Evolutionary conservation across 2,113 vertebrate genomes (phyloP).

Genomic region (Amazona vittata): DNA sequence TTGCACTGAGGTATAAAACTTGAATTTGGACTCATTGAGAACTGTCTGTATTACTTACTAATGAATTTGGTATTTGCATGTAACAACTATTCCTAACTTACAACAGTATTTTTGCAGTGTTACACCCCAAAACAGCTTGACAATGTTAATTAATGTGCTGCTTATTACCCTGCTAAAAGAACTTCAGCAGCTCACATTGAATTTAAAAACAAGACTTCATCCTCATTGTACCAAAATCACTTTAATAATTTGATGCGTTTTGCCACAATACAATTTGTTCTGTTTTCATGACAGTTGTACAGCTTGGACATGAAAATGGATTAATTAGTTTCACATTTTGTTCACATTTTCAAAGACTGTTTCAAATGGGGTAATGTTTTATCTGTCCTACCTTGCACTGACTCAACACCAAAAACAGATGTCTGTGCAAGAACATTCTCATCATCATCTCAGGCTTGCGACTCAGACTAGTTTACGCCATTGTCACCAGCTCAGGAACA

Average conservation of each 20-base stretch:
- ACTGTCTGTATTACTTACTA: background rate
- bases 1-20: background rate
- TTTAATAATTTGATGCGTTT: conserved; percentile 46
- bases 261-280: conserved; percentile 56
- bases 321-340: conserved; percentile 63
- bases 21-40: background rate
- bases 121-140: conserved; percentile 25
- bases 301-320: conserved; percentile 56
- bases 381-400: conserved; percentile 41
- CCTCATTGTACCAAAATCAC: conserved; percentile 30
- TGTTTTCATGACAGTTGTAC: conserved; percentile 53
- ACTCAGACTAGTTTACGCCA: background rate
- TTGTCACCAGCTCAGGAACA: background rate
- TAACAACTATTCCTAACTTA: background rate
- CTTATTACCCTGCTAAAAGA: conserved; percentile 3
- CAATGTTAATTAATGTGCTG: conserved; percentile 6
- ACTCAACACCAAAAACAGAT: conserved; percentile 48
- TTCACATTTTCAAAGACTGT: conserved; percentile 37
- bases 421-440: background rate
- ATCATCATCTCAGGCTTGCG: background rate
- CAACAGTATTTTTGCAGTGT: background rate
- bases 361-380: conserved; percentile 32
- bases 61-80: background rate
- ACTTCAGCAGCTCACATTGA: background rate
- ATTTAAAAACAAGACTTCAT: conserved; percentile 33